phyloP scores from a whole-genome alignment of 2,888 invertebrate genomes.

The Macrosoma leucophasiata region DNA sequence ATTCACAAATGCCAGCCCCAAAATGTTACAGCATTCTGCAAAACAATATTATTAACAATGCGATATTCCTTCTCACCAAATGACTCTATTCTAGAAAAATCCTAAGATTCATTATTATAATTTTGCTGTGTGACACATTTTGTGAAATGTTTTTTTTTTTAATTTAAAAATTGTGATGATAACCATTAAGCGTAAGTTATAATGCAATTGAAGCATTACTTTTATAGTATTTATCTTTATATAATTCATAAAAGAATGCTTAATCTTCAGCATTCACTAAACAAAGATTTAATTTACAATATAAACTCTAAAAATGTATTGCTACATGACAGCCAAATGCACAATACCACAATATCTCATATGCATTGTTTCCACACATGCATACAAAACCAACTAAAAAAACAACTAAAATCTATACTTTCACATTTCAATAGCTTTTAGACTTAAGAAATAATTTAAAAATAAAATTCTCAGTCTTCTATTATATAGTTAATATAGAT shows the following conservation, averaged over 20 bases:
- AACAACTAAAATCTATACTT: conserved; percentile 34
- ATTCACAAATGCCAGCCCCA: too few relatives aligned
- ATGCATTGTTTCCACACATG: conserved; percentile 30
- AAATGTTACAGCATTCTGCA: too few relatives aligned
- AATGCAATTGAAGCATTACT: conserved; percentile 36
- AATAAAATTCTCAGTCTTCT: conserved; percentile 69
- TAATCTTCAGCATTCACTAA: too few relatives aligned
- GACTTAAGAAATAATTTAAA: conserved; percentile 51
- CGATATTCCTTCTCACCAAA: too few relatives aligned
- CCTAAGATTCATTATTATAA: neutral
- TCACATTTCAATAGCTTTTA: conserved; percentile 36
- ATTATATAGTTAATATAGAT: conserved; percentile 60
- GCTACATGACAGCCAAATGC: conserved; percentile 22
- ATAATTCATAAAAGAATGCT: conserved; percentile 30
- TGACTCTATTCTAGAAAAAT: too few relatives aligned
- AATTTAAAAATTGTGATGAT: conserved; percentile 30
- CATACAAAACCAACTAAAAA: conserved; percentile 33
- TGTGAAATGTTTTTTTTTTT: conserved; percentile 10
- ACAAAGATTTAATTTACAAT: conserved; percentile 4
- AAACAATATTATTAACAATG: too few relatives aligned
- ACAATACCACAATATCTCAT: conserved; percentile 25
- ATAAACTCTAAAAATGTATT: conserved; percentile 28
- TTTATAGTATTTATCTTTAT: too few relatives aligned
- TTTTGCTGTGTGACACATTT: conserved; percentile 6
- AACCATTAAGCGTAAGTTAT: conserved; percentile 30